phyloP scores from a whole-genome alignment of 2,888 invertebrate species.

The Xestoiulus laeticollis region DNA sequence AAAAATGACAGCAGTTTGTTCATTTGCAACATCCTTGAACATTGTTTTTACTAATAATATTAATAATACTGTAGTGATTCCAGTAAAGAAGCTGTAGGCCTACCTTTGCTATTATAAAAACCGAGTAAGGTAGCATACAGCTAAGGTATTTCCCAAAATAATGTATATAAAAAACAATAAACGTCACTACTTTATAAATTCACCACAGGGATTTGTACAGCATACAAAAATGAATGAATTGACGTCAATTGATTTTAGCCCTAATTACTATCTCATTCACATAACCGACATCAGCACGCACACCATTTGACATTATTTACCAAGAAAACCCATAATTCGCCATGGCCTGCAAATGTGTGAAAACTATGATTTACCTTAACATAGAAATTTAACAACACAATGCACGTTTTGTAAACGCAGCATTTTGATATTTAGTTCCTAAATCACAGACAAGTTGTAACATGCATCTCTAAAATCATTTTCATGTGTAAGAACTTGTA shows the following conservation, averaged over 20 bases:
- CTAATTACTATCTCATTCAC: background rate
- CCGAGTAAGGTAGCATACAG: background rate
- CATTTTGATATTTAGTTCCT: background rate
- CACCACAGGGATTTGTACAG: background rate
- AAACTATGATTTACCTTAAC: background rate
- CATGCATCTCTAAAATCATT: too few relatives aligned
- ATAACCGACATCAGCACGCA: background rate
- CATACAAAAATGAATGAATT: background rate
- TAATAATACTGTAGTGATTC: too few relatives aligned
- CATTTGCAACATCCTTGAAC: background rate
- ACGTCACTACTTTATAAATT: background rate
- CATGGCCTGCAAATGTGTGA: too few relatives aligned
- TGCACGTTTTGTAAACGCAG: background rate
- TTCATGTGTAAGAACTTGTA: too few relatives aligned
- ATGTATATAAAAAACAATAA: background rate
- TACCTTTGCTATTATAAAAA: too few relatives aligned
- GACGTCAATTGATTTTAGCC: conserved; percentile 12
- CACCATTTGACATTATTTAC: background rate
- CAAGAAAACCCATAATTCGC: background rate
- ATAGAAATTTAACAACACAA: background rate
- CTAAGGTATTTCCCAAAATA: background rate
- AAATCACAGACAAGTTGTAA: background rate
- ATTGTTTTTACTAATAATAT: too few relatives aligned
- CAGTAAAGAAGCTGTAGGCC: too few relatives aligned
- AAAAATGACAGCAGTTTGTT: background rate